Conservation (phyloP, 2,888 invertebrate genomes). For the Sipunculus nudus region DNA sequence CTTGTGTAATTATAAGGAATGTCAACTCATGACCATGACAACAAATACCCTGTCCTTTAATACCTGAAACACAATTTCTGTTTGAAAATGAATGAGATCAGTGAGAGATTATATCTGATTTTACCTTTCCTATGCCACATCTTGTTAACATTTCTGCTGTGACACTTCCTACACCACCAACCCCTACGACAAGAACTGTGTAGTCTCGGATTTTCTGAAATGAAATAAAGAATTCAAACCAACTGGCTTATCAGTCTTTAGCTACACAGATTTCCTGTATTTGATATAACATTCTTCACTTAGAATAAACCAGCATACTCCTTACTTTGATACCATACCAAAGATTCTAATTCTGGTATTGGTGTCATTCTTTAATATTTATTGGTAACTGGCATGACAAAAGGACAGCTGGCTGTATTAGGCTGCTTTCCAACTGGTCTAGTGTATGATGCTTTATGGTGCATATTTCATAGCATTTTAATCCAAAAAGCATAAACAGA, state of each 20-base stretch:
- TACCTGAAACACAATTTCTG: no score
- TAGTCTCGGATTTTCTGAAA: slow-evolving; percentile 76
- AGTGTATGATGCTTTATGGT: no score
- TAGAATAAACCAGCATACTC: no score
- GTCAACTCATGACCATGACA: neutral
- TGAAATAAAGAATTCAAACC: slow-evolving; percentile 12
- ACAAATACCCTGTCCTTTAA: no score
- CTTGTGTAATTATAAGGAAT: neutral
- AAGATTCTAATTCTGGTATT: no score
- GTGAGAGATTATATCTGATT: no score
- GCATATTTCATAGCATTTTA: no score
- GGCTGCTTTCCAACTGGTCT: no score
- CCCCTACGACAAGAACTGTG: slow-evolving; percentile 93
- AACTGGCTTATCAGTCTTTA: neutral
- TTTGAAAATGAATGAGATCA: no score
- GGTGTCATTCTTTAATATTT: no score
- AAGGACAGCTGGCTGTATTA: neutral
- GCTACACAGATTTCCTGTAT: neutral
- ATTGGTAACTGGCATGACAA: neutral
- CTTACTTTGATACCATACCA: no score
- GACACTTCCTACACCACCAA: slow-evolving; percentile 99
- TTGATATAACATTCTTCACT: neutral
- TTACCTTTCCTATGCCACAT: slow-evolving; percentile 95
- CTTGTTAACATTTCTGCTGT: slow-evolving; percentile 99
- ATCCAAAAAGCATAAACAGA: no score